Evolutionary conservation across 2,888 invertebrate genomes (phyloP).

Genomic region (Lottia scabra): DNA sequence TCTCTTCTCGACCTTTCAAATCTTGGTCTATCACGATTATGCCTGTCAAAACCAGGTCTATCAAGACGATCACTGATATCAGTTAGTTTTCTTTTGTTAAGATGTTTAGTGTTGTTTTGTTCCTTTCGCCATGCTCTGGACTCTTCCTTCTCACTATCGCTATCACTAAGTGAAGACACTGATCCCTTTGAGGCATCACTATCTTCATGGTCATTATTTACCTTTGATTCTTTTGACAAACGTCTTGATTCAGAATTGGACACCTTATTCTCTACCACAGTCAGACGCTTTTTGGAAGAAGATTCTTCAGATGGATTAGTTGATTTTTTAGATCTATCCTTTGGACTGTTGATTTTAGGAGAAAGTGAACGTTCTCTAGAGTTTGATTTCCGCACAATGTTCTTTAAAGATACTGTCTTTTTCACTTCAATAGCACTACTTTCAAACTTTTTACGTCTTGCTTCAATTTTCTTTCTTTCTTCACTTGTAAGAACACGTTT

Average conservation of each 20-base stretch:
- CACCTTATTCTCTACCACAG: neutral
- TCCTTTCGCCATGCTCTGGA: constrained; percentile 32
- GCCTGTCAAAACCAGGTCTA: neutral
- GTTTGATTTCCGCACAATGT: constrained; percentile 32
- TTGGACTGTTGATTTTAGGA: neutral
- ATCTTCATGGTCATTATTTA: constrained; percentile 8
- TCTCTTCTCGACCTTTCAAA: neutral
- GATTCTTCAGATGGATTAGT: neutral
- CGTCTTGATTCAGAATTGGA: neutral
- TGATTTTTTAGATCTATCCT: neutral
- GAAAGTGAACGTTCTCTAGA: constrained; percentile 8
- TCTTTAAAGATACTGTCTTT: constrained; percentile 49
- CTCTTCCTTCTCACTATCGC: constrained; percentile 44
- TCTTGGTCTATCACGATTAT: neutral
- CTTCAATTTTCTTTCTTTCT: constrained; percentile 38
- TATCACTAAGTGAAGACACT: constrained; percentile 35
- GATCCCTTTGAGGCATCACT: neutral
- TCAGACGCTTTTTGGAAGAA: neutral
- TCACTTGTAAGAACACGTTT: constrained; percentile 27
- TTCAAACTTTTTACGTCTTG: constrained; percentile 43
- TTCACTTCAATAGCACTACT: constrained; percentile 22
- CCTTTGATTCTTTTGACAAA: neutral
- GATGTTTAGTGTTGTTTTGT: constrained; percentile 18
- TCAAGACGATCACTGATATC: neutral
- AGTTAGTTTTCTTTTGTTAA: neutral